A percentile compares a stretch with the other conserved stretches of the same genome.
phyloP scores from a whole-genome alignment of 1,140 invertebrate genomes.

The Melanaphis sacchari region DNA sequence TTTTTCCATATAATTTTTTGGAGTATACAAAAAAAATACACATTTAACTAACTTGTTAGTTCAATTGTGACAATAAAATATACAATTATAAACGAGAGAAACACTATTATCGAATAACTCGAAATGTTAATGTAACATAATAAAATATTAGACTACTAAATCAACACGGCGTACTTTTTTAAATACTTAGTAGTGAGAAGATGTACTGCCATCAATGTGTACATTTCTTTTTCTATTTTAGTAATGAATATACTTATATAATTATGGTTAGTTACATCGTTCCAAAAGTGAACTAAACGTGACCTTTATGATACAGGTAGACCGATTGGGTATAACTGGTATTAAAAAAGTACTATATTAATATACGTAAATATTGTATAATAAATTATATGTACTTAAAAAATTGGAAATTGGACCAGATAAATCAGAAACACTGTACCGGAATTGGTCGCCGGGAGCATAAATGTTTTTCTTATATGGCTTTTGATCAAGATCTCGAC shows the following conservation, averaged over 20 bases:
- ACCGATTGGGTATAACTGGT: background rate
- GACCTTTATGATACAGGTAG: background rate
- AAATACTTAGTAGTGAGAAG: too few species aligned
- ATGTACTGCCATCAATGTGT: background rate
- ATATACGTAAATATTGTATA: too few species aligned
- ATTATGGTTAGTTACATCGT: background rate
- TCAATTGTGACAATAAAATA: background rate
- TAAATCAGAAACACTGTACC: background rate
- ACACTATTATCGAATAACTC: background rate
- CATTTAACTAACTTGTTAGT: background rate
- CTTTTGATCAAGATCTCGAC: background rate
- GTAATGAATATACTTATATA: background rate
- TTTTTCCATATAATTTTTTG: background rate
- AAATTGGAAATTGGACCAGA: background rate
- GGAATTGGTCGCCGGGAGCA: background rate
- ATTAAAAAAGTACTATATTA: background rate
- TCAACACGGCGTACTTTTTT: background rate
- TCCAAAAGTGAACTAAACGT: background rate
- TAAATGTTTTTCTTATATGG: background rate
- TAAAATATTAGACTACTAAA: too few species aligned
- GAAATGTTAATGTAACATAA: background rate
- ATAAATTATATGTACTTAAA: background rate
- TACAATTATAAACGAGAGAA: background rate
- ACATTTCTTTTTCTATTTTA: background rate
- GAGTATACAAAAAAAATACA: background rate